Conservation (phyloP, 2,113 vertebrate species). For the Oryzias curvinotus region DNA sequence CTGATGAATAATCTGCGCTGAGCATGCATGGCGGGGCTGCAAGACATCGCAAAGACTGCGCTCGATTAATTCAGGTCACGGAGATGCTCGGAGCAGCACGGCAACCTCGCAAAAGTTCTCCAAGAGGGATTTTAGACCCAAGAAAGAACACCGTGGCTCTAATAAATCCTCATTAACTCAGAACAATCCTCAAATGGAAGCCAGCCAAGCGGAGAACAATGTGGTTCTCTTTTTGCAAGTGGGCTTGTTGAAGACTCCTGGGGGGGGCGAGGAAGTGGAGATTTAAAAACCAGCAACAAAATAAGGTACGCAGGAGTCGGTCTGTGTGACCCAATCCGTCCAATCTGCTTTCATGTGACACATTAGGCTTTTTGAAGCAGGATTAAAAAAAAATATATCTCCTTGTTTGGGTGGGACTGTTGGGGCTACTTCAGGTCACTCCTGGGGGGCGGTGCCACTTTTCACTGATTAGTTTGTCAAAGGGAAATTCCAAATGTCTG, state of each 20-base stretch:
- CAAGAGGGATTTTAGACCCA: constrained; percentile 19
- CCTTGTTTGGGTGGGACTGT: constrained; percentile 13
- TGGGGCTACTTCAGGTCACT: too few species aligned
- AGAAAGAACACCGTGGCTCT: constrained; percentile 30
- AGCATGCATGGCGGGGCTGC: constrained; percentile 59
- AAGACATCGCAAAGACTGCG: constrained; percentile 52
- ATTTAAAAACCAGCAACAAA: constrained; percentile 23
- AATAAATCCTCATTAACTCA: constrained; percentile 23
- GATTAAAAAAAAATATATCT: constrained; percentile 4
- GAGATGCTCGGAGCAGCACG: constrained; percentile 14
- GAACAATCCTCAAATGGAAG: constrained; percentile 19
- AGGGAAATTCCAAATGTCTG: neutral
- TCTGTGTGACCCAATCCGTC: constrained; percentile 20
- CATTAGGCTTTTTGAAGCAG: constrained; percentile 15
- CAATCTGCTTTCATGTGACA: constrained; percentile 20
- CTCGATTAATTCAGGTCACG: constrained; percentile 8
- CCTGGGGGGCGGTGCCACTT: neutral
- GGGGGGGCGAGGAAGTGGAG: constrained; percentile 18
- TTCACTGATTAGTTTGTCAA: neutral
- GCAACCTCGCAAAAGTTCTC: constrained; percentile 14
- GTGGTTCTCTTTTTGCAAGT: constrained; percentile 64
- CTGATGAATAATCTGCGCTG: constrained; percentile 10
- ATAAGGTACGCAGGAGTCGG: constrained; percentile 24
- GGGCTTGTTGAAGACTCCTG: constrained; percentile 51
- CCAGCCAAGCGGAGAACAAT: constrained; percentile 24